Evolutionary conservation across 2,113 vertebrate genomes (phyloP), one percentile per base, ranked within the genome.

Genomic region (Labeo rohita): DNA sequence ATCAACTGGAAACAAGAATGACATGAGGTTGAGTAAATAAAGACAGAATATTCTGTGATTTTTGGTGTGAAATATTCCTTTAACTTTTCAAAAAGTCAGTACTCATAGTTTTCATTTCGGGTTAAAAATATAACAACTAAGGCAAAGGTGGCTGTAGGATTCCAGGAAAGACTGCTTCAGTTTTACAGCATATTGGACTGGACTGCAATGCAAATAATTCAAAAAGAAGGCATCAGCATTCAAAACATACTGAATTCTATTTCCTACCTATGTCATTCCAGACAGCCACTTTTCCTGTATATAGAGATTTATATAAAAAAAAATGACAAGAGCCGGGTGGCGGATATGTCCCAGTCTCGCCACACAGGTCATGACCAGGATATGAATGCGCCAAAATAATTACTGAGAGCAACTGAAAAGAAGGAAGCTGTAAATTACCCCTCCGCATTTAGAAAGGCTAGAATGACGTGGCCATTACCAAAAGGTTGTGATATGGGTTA

Each of bases 341-440:
- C 76, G 84, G 70, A 86, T 52, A 74, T 21, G n/a, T 59, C 70
- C 68, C 82, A 70, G 75, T 59, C 52, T 81, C 61, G 70, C 75
- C 86, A 72, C 50, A 61, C 12, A 84, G 72, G 86, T 90, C 84
- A 82, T 56, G 81, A 84, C 89, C 86, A 80, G 89, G 89, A 88
- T 86, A 56, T 84, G 81, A 74, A 84, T 83, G 77, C 36, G 43
- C 63, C 75, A 68, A 50, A 45, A 56, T 52, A 61, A 80, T 80
- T 70, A 52, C 70, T 52, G 61, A 74, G 39, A 43, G 86, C 68
- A 66, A 90, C 82, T 49, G 61, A 70, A 50, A 87, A 83, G 76
- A 87, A 86, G 70, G 89, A 88, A 85, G 82, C 79, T 52, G 66
- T 77, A 86, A 90, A 88, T 65, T 79, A 90, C 50, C 63, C 61